Evolutionary conservation across 1,140 invertebrate genomes (phyloP), one percentile per base, ranked within the genome.

Genomic region (Trichonephila clavipes): DNA sequence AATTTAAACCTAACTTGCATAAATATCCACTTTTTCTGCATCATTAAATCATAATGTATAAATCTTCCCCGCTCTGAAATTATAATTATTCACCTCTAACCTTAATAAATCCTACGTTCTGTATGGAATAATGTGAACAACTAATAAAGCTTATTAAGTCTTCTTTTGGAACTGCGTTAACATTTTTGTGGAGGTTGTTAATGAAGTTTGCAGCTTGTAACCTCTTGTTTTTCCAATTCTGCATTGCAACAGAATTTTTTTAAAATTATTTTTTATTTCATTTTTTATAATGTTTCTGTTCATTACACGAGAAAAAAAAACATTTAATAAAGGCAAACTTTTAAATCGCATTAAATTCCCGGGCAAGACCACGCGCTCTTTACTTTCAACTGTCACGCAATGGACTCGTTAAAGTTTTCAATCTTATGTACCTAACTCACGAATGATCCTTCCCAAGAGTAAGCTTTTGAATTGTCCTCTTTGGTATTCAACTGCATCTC

Each of bases 321-420:
- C 6, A 18, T 77, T 77, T 77, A 77, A 77, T 77, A 77, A 77
- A 77, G 28, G 72, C 28, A 40, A 34, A 18, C 34, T 77, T 77
- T 14, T 34, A 62, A 87, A 87, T 34, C 34, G 58, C 28, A 34
- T 34, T 61, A 87, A 87, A 34, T 62, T 87, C 85, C 19, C 14
- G 28, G 59, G 16, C 58, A 64, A 64, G 21, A 16, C n/a, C 44
- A 85, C 51, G n/a, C 21, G 21, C 28, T 18, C 72, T 77, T 77
- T 77, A 77, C 72, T 40, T 40, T 6, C 72, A 34, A 16, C 18
- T 77, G 51, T 59, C 88, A 90, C 88, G 88, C 88, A 19, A 90
- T 90, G 10, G 21, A 44, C 44, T 81, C 88, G 64, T 90, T 90
- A 90, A 58, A n/a, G 72, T 19, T 61, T n/a, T 28, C 34, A 28